Evolutionary conservation across 1,140 invertebrate genomes (phyloP), one percentile per base, ranked within the genome.

Genomic region (Diploscapter pachys): DNA sequence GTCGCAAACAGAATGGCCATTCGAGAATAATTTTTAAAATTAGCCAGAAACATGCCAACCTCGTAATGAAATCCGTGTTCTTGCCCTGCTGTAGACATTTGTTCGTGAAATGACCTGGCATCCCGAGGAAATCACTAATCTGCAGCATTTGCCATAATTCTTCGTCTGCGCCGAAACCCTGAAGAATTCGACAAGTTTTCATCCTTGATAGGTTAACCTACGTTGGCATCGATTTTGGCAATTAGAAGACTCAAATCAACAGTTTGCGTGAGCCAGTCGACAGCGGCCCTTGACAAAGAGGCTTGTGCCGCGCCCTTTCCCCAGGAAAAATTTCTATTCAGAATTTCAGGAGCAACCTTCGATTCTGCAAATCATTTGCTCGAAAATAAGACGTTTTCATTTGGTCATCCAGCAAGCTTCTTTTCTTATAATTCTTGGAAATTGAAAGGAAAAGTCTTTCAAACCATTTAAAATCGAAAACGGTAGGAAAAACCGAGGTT

Each of bases 81-180:
- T 11, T 5, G 8, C 51, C 49, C 8, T 56, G 52, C 1, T 13
- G 6, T 6, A 69, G 48, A 31, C 66, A 69, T 31, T 56, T 57
- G 51, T 69, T 50, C 1, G 66, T 69, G 31, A 69, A 69, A 5
- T 69, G 66, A 13, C 66, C 66, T 4, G 66, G 66, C 66, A 69
- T 69, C 51, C 54, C 54, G 6, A 69, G 6, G n/a, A 5, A 31
- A 2, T 13, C 5, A 11, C 52, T 69, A 3, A 69, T 11, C n/a
- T 69, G 53, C 3, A 69, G 31, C 4, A 6, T 69, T 2, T 13
- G 4, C 2, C 56, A 6, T 3, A 56, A 69, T 56, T 69, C 54
- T 57, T 69, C 66, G 13, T 69, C 66, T 9, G 48, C 52, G 2
- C 66, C 66, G 54, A 57, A 69, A 49, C 51, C 52, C 66, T 69